These are phyloP conservation scores for Gonatopus flavifemur DNA, from an alignment of 1,140 invertebrate species.

Conservation along the genomic window DNA sequence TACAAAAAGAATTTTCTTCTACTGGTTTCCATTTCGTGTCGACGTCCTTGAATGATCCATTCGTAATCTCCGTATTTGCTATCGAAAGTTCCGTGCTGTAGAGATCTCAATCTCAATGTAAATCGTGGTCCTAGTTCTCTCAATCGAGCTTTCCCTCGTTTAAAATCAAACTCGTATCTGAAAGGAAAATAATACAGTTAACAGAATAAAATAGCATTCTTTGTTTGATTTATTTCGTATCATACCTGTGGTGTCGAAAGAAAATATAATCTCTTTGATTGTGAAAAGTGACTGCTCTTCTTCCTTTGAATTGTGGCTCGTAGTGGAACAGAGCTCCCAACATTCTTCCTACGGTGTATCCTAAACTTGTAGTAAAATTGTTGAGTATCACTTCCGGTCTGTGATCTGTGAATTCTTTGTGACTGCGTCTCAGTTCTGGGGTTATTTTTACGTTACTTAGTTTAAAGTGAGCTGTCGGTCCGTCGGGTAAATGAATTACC, in stretches of 20 bases:
- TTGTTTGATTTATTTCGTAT: background rate
- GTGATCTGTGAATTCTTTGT: slow-evolving; percentile 80
- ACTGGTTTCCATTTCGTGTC: slow-evolving; percentile 90
- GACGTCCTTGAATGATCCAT: slow-evolving; percentile 90
- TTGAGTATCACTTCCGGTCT: slow-evolving; percentile 95
- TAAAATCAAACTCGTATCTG: slow-evolving; percentile 87
- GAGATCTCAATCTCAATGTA: slow-evolving; percentile 86
- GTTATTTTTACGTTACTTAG: slow-evolving; percentile 81
- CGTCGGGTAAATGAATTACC: slow-evolving; percentile 90
- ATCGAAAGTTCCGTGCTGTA: slow-evolving; percentile 97
- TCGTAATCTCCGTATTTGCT: slow-evolving; percentile 95
- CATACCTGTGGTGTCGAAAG: slow-evolving; percentile 92
- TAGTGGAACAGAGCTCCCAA: slow-evolving; percentile 96
- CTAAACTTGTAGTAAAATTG: slow-evolving; percentile 94
- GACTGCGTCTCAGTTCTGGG: slow-evolving; percentile 73
- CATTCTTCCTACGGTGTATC: slow-evolving; percentile 88
- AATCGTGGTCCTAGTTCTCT: slow-evolving; percentile 94
- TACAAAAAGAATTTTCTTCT: slow-evolving; percentile 88
- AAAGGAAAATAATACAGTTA: slow-evolving; percentile 25
- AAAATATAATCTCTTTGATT: slow-evolving; percentile 99
- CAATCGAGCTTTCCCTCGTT: slow-evolving; percentile 79
- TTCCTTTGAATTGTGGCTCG: slow-evolving; percentile 90
- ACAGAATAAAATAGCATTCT: background rate
- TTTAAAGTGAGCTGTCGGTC: slow-evolving; percentile 90
- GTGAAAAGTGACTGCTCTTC: slow-evolving; percentile 94